Conservation (phyloP, 2,888 invertebrate species). For the Steinernema carpocapsae region DNA sequence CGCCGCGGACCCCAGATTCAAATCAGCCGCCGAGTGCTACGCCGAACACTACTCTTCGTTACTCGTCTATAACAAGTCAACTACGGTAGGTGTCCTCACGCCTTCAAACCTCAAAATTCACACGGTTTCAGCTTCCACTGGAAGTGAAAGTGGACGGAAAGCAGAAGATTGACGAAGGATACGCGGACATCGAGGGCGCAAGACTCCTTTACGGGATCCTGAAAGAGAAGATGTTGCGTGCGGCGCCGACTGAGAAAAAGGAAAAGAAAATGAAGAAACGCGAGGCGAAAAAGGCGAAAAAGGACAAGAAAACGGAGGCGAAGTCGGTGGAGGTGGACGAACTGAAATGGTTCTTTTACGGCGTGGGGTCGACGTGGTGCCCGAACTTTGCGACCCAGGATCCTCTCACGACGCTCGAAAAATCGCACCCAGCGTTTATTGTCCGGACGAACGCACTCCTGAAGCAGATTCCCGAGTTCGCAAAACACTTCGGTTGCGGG, state of each 20-base stretch:
- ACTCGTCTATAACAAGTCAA: background rate
- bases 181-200: background rate
- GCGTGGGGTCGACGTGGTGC: background rate
- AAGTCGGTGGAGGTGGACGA: background rate
- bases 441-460: background rate
- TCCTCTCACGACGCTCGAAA: background rate
- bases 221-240: background rate
- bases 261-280: no score
- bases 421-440: background rate
- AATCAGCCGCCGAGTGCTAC: background rate
- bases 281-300: no score
- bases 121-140: no score
- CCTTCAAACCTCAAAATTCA: no score
- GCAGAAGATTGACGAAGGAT: background rate
- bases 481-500: background rate
- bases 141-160: background rate
- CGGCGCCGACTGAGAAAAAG: no score
- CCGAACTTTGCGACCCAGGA: background rate
- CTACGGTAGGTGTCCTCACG: no score
- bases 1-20: background rate
- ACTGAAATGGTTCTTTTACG: conserved; percentile 7
- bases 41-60: background rate
- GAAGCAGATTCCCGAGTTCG: conserved; percentile 2
- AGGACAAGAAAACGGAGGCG: no score
- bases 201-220: background rate